phyloP scores from a whole-genome alignment of 2,113 vertebrate species.

The Chlamydotis undulata region DNA sequence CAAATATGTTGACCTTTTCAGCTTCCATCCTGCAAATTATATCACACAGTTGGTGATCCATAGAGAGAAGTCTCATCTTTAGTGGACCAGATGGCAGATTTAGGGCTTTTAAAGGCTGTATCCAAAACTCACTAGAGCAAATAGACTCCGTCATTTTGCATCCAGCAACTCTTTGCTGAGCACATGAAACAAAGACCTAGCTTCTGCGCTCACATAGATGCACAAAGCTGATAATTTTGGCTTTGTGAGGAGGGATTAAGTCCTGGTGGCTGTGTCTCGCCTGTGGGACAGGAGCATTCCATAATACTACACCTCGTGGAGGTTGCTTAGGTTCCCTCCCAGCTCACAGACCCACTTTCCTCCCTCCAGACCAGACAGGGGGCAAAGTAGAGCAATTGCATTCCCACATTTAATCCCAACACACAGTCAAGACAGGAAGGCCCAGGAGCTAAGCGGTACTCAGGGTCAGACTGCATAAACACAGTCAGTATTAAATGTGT shows the following conservation, averaged over 20 bases:
- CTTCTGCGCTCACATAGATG: background rate
- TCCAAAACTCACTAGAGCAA: background rate
- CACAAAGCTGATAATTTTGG: background rate
- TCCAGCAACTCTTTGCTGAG: background rate
- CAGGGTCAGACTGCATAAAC: constrained; percentile 59
- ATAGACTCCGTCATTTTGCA: background rate
- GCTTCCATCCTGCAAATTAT: background rate
- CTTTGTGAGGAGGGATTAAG: constrained; percentile 1
- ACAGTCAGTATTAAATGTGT: constrained; percentile 52
- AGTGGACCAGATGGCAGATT: background rate
- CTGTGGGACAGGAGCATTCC: background rate
- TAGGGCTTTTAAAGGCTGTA: background rate
- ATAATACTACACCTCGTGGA: rapidly evolving
- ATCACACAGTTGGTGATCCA: background rate
- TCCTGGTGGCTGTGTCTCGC: background rate
- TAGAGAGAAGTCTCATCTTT: background rate
- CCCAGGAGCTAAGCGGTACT: constrained; percentile 10
- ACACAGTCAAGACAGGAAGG: background rate
- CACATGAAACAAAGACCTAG: background rate
- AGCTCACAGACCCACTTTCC: background rate
- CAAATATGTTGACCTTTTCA: background rate
- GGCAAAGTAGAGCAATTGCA: background rate
- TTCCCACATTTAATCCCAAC: constrained; percentile 9
- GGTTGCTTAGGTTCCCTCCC: background rate
- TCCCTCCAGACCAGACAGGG: background rate